Conservation (phyloP, 1,140 invertebrate genomes). For the Drosophila grimshawi region DNA sequence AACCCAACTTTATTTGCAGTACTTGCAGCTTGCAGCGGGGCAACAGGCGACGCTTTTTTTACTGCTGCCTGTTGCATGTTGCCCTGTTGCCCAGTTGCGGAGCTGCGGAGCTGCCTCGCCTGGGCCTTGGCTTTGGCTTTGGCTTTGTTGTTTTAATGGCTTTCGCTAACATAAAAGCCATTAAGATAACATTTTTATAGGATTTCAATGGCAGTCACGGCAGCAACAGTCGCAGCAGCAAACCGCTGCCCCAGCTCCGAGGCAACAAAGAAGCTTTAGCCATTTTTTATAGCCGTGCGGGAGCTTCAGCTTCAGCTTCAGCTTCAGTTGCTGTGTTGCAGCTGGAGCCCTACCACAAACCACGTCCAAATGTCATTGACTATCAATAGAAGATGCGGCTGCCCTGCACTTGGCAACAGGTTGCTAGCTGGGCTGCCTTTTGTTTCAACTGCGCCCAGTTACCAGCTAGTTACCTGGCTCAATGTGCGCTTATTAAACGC, state of each 20-base stretch:
- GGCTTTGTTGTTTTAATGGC: conserved; percentile 83
- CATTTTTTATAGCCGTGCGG: conserved; percentile 71
- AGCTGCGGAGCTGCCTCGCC: conserved; percentile 35
- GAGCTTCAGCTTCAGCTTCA: conserved; percentile 10
- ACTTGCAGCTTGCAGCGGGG: conserved; percentile 48
- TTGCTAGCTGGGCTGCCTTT: conserved; percentile 58
- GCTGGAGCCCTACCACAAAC: conserved; percentile 66
- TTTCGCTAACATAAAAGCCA: conserved; percentile 84
- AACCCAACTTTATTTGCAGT: conserved; percentile 82
- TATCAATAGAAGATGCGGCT: conserved; percentile 78
- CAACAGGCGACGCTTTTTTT: conserved; percentile 55
- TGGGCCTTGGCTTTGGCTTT: conserved; percentile 47
- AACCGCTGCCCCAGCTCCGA: conserved; percentile 25
- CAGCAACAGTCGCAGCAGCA: conserved; percentile 52
- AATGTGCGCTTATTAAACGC: conserved; percentile 80
- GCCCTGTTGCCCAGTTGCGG: conserved; percentile 22
- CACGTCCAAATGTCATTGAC: conserved; percentile 83
- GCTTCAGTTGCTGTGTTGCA: conserved; percentile 27
- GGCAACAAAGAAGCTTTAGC: conserved; percentile 76
- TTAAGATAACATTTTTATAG: conserved; percentile 84
- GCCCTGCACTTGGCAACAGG: conserved; percentile 59
- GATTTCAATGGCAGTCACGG: conserved; percentile 82
- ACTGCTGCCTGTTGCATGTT: conserved; percentile 47
- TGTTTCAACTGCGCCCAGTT: conserved; percentile 67
- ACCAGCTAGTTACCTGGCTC: conserved; percentile 53